A percentile compares a stretch with the other conserved stretches of the same genome.
Conservation (phyloP, 2,888 invertebrate genomes). For the Lepidocyrtoides sp. region DNA sequence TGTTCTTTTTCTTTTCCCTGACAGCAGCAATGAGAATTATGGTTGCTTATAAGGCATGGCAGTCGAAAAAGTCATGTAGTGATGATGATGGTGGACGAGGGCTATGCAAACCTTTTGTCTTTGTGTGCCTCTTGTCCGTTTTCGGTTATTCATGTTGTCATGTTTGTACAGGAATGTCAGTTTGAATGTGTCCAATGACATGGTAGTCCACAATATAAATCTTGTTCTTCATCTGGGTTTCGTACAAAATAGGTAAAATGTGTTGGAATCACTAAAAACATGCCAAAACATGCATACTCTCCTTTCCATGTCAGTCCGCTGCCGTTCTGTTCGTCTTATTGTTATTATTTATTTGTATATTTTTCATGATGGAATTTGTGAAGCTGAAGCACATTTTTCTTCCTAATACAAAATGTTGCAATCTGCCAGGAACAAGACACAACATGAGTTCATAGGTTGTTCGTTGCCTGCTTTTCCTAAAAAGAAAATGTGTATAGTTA, state of each 20-base stretch:
- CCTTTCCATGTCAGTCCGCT: background rate
- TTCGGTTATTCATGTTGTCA: conserved; percentile 3
- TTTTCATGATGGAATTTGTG: conserved; percentile 23
- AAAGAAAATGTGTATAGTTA: background rate
- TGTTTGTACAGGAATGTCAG: conserved; percentile 43
- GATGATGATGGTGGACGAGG: conserved; percentile 50
- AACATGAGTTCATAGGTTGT: conserved; percentile 18
- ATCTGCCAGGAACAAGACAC: conserved; percentile 62
- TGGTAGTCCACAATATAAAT: background rate
- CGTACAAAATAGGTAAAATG: background rate
- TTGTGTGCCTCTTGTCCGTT: background rate
- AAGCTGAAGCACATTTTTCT: conserved; percentile 31
- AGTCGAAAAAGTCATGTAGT: background rate
- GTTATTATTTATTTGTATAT: conserved; percentile 8
- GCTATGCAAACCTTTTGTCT: conserved; percentile 29
- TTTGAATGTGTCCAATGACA: background rate
- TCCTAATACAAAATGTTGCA: conserved; percentile 58
- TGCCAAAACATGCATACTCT: too few species aligned
- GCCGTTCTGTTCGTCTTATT: background rate
- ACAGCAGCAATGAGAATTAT: background rate
- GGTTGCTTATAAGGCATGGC: background rate
- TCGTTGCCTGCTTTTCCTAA: conserved; percentile 20
- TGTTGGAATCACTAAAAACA: too few species aligned
- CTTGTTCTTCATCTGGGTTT: conserved; percentile 30
- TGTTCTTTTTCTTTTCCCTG: conserved; percentile 47